A percentile compares a stretch with the other conserved stretches of the same genome.
Conservation (phyloP, 1,140 invertebrate species). For the Orussus abietinus region DNA sequence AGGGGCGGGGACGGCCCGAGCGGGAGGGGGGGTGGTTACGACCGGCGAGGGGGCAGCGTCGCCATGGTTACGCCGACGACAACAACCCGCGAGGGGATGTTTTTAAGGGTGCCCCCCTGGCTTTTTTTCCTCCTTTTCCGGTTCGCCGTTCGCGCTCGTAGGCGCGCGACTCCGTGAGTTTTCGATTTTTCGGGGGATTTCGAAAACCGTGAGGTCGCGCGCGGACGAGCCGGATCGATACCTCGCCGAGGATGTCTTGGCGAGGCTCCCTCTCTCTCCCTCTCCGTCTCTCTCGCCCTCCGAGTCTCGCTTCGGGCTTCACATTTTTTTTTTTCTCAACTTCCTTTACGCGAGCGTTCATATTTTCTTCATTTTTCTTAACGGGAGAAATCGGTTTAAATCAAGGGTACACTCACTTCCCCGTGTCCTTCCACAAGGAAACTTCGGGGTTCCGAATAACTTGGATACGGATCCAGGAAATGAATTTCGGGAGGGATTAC, state of each 20-base stretch:
- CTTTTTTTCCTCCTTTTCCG: slow-evolving; percentile 7
- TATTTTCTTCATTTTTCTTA: slow-evolving; percentile 13
- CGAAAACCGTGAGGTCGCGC: too few species aligned
- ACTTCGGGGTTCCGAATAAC: too few species aligned
- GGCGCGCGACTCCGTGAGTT: too few species aligned
- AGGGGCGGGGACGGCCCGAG: slow-evolving; percentile 6
- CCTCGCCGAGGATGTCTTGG: too few species aligned
- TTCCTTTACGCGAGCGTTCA: not conserved
- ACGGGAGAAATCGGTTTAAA: too few species aligned
- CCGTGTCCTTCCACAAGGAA: not conserved
- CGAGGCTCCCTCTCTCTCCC: not conserved
- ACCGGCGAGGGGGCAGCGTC: slow-evolving; percentile 44
- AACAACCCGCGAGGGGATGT: slow-evolving; percentile 47
- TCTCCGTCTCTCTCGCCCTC: slow-evolving; percentile 5
- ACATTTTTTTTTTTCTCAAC: slow-evolving; percentile 10
- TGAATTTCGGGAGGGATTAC: too few species aligned
- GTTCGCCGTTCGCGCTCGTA: slow-evolving; percentile 1
- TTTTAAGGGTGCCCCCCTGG: slow-evolving; percentile 26
- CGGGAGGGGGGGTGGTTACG: slow-evolving; percentile 27
- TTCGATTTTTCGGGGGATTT: too few species aligned
- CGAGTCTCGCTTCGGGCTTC: slow-evolving; percentile 13
- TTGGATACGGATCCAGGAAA: too few species aligned
- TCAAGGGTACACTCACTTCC: too few species aligned
- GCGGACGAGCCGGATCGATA: too few species aligned
- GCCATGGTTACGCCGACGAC: slow-evolving; percentile 50